phyloP scores from a whole-genome alignment of 2,113 vertebrate genomes.

The Microtus pennsylvanicus region DNA sequence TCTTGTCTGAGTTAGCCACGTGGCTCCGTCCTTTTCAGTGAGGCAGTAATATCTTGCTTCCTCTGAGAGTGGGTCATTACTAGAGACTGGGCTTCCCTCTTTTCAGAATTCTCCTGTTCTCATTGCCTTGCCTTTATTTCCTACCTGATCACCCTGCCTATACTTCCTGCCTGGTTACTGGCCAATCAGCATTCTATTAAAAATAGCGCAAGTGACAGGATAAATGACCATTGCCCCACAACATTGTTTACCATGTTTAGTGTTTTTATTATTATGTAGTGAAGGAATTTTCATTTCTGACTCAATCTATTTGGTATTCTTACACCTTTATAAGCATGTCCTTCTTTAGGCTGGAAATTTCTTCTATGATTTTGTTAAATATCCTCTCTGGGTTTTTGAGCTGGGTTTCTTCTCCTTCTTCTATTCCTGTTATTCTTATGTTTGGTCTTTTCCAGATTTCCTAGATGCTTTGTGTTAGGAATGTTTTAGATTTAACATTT shows the following conservation, averaged over 20 bases:
- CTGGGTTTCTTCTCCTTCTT: background rate
- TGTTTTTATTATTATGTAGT: background rate
- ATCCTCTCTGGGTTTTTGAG: background rate
- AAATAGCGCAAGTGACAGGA: too few relatives aligned
- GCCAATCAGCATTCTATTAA: too few relatives aligned
- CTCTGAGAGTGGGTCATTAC: too few relatives aligned
- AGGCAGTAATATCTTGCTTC: too few relatives aligned
- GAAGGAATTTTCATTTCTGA: background rate
- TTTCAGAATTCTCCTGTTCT: too few relatives aligned
- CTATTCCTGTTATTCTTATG: background rate
- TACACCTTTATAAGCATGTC: background rate
- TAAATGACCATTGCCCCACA: too few relatives aligned
- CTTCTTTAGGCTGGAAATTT: background rate
- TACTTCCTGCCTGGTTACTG: too few relatives aligned
- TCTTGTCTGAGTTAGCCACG: too few relatives aligned
- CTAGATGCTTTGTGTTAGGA: background rate
- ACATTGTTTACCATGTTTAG: background rate
- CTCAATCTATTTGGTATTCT: background rate
- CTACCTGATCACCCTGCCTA: too few relatives aligned
- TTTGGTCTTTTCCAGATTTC: background rate
- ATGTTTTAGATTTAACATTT: background rate
- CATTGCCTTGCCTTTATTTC: too few relatives aligned
- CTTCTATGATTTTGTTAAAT: background rate
- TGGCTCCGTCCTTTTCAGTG: too few relatives aligned
- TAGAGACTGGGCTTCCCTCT: too few relatives aligned